phyloP scores from a whole-genome alignment of 23 tunicate genomes.

The Corella eumyota region DNA sequence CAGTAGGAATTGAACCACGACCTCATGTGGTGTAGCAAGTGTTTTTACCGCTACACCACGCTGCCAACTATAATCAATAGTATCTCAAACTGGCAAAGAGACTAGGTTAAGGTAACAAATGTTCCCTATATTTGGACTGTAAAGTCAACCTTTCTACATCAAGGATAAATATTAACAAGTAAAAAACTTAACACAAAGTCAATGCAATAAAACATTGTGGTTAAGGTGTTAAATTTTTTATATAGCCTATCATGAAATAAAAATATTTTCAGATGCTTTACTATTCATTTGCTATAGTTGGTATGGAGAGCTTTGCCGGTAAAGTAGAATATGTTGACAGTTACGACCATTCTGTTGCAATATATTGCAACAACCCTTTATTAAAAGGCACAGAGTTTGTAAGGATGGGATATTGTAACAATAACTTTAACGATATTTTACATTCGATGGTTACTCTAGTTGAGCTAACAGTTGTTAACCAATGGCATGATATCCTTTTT shows the following conservation, averaged over 20 bases:
- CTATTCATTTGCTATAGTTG: conserved; percentile 80
- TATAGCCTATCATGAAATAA: no score
- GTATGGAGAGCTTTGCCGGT: conserved; percentile 82
- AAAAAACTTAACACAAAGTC: no score
- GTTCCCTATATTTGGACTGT: no score
- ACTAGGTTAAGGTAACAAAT: no score
- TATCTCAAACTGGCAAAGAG: no score
- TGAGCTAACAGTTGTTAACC: conserved; percentile 91
- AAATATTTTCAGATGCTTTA: conserved; percentile 45
- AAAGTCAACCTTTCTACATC: not conserved
- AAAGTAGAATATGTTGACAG: conserved; percentile 20
- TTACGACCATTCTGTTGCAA: conserved; percentile 10
- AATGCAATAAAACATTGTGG: no score
- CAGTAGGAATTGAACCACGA: no score
- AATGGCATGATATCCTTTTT: conserved; percentile 97
- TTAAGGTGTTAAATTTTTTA: no score
- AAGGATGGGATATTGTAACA: conserved; percentile 81
- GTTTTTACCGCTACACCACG: no score
- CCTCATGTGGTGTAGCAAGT: no score
- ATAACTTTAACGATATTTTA: conserved; percentile 88
- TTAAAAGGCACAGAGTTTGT: conserved; percentile 61
- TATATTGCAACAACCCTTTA: conserved; percentile 29
- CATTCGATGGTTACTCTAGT: conserved; percentile 77
- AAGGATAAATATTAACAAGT: not conserved
- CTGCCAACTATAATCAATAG: no score